phyloP scores from a whole-genome alignment of 2,113 vertebrate species.

The Toxotes chatareus region DNA sequence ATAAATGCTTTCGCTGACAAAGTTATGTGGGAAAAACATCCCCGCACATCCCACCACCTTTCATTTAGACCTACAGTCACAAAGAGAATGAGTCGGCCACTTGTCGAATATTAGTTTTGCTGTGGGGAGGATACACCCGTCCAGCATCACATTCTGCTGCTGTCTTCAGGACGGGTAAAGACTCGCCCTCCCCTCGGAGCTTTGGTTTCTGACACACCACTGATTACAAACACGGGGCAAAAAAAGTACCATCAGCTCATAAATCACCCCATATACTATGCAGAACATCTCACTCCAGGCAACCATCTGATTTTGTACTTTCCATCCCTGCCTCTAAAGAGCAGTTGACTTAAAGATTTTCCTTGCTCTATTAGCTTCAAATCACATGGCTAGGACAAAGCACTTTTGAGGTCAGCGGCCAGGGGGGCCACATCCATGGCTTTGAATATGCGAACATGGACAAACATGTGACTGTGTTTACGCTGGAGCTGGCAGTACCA shows the following conservation, averaged over 20 bases:
- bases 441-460: constrained; percentile 33
- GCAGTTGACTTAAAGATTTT: constrained; percentile 47
- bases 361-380: constrained; percentile 49
- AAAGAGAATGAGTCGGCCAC: constrained; percentile 36
- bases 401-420: constrained; percentile 52
- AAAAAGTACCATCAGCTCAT: constrained; percentile 25
- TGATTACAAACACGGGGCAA: constrained; percentile 11
- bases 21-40: constrained; percentile 61
- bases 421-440: constrained; percentile 28
- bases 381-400: constrained; percentile 49
- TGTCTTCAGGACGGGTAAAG: constrained; percentile 40
- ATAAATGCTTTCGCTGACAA: constrained; percentile 69
- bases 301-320: constrained; percentile 49
- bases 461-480: constrained; percentile 51
- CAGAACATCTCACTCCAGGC: constrained; percentile 42
- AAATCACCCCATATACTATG: constrained; percentile 44
- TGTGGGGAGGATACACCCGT: constrained; percentile 40
- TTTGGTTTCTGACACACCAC: constrained; percentile 49
- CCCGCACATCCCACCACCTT: constrained; percentile 31
- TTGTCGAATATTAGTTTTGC: constrained; percentile 42
- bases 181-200: constrained; percentile 41
- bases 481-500: constrained; percentile 33
- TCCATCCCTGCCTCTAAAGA: constrained; percentile 40
- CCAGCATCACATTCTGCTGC: constrained; percentile 49
- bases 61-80: constrained; percentile 38